These are phyloP conservation scores for Microctenopoma steveboyesi DNA, from an alignment of 2,797 vertebrate genomes.

Conservation along the genomic window DNA sequence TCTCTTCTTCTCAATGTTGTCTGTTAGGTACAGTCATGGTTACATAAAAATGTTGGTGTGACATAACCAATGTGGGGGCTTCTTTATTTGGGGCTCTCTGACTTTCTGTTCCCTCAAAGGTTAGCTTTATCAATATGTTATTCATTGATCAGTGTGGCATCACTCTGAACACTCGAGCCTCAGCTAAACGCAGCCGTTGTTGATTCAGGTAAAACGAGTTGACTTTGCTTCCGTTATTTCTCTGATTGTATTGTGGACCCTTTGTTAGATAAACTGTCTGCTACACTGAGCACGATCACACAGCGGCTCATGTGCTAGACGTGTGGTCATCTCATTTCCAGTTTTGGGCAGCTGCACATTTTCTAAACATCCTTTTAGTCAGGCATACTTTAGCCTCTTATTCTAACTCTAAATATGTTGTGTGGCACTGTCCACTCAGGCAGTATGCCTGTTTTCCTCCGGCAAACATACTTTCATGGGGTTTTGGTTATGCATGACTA, in stretches of 20 bases:
- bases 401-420: slow-evolving; percentile 43
- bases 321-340: slow-evolving; percentile 18
- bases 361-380: slow-evolving; percentile 38
- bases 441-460: slow-evolving; percentile 25
- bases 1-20: no score
- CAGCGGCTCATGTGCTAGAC: not conserved
- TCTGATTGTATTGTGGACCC: not conserved
- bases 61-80: no score
- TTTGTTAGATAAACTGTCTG: not conserved
- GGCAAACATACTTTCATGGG: slow-evolving; percentile 59
- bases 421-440: slow-evolving; percentile 15
- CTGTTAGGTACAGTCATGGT: no score
- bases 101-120: no score
- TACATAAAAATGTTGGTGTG: no score
- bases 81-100: no score
- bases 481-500: slow-evolving; percentile 56
- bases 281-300: slow-evolving; percentile 7
- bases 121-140: no score
- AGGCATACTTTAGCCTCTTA: slow-evolving; percentile 36
- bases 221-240: not conserved
- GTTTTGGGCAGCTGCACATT: slow-evolving; percentile 3
- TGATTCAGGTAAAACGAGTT: no score
- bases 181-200: no score
- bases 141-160: no score
- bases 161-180: no score